Conservation (phyloP, 1,140 invertebrate genomes). For the Potamilus streckersoni region DNA sequence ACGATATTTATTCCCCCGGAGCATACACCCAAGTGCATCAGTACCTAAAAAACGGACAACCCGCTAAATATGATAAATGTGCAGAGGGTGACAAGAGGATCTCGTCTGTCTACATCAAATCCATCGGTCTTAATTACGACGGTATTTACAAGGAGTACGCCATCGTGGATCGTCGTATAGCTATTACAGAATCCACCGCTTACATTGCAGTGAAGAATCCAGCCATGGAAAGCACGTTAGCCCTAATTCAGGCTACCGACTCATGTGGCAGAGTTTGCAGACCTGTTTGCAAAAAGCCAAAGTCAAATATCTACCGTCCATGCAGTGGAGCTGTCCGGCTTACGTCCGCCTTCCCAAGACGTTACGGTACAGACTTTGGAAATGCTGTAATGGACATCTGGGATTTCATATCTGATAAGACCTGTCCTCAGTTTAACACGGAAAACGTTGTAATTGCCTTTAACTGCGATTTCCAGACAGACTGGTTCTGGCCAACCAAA, state of each 20-base stretch:
- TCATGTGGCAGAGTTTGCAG: conserved; percentile 56
- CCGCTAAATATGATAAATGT: conserved; percentile 29
- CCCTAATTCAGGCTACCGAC: conserved; percentile 51
- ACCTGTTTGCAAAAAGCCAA: conserved; percentile 48
- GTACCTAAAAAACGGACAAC: conserved; percentile 23
- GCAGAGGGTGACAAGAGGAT: conserved; percentile 28
- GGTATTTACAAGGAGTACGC: conserved; percentile 60
- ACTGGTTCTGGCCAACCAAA: conserved; percentile 46
- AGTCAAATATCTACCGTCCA: conserved; percentile 32
- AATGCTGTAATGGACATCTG: conserved; percentile 48
- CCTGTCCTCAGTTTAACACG: conserved; percentile 42
- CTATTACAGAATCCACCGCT: conserved; percentile 48
- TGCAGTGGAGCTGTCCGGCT: conserved; percentile 51
- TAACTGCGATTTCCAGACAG: conserved; percentile 55
- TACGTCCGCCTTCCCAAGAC: conserved; percentile 31
- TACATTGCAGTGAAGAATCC: conserved; percentile 52
- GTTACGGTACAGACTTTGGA: conserved; percentile 49
- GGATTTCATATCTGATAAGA: conserved; percentile 40
- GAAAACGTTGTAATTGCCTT: conserved; percentile 52
- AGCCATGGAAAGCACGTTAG: conserved; percentile 29
- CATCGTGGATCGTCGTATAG: conserved; percentile 53
- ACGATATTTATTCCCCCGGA: conserved; percentile 50
- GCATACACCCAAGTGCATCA: conserved; percentile 31
- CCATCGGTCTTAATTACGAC: conserved; percentile 55
- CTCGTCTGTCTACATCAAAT: conserved; percentile 50